A percentile compares a stretch with the other conserved stretches of the same genome.
Conservation (phyloP, 2,113 vertebrate species). For the Etheostoma spectabile region DNA sequence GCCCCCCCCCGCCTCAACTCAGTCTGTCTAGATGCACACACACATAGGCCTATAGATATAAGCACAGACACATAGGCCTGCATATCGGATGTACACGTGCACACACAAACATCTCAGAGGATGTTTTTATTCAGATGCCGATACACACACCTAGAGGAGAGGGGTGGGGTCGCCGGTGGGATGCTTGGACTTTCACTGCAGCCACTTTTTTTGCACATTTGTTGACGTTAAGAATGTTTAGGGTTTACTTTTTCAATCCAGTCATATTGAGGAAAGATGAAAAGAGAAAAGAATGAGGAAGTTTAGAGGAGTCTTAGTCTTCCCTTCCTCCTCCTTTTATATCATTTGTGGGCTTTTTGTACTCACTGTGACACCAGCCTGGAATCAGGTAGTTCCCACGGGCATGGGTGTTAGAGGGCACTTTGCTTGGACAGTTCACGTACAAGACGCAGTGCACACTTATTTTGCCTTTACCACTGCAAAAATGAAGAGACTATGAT, state of each 20-base stretch:
- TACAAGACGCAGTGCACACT: constrained; percentile 71
- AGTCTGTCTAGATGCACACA: constrained; percentile 30
- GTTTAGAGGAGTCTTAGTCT: constrained; percentile 47
- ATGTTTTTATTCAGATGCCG: constrained; percentile 50
- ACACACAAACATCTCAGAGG: constrained; percentile 68
- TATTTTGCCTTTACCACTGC: constrained; percentile 82
- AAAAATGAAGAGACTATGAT: constrained; percentile 69
- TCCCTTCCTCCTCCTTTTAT: constrained; percentile 64
- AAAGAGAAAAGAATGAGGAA: constrained; percentile 61
- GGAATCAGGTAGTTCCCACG: constrained; percentile 67
- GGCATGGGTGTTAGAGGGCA: constrained; percentile 77
- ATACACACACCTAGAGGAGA: constrained; percentile 31
- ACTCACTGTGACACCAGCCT: constrained; percentile 84
- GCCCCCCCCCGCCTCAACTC: constrained; percentile 24
- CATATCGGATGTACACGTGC: constrained; percentile 48
- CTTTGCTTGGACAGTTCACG: constrained; percentile 78
- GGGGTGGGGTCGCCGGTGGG: constrained; percentile 56
- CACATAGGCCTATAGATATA: constrained; percentile 46
- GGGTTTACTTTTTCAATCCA: constrained; percentile 92
- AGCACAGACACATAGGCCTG: constrained; percentile 55
- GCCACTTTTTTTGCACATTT: constrained; percentile 90
- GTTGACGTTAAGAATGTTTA: constrained; percentile 99
- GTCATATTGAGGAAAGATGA: constrained; percentile 85
- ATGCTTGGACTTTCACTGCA: constrained; percentile 87
- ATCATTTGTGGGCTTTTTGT: constrained; percentile 66